Evolutionary conservation across 2,888 invertebrate species (phyloP), one percentile per base, ranked within the genome.

Genomic region (Kryphioiulus occultus): DNA sequence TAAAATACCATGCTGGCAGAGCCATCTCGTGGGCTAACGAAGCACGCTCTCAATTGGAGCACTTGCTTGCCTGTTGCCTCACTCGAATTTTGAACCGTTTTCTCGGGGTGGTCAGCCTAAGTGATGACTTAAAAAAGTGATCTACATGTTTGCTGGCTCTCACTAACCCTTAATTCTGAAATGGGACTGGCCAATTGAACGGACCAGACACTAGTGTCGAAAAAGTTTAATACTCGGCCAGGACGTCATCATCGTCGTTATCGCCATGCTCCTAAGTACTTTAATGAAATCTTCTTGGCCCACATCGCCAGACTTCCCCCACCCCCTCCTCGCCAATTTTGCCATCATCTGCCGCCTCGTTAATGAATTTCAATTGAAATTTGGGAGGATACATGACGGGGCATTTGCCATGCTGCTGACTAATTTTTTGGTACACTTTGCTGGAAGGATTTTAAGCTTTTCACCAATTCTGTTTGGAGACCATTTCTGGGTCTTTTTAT

Each of bases 181-280:
- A 59, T 59, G 59, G 59, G 59, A 59, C n/a, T 59, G 59, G 59
- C 59, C 59, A 59, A 59, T 59, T 59, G 59, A 59, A 59, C 59
- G 59, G 59, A 59, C 59, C 59, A 59, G 59, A 59, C 59, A 59
- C n/a, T n/a, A 59, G 59, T 59, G 59, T 3, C 59, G 59, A 59
- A 59, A 59, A 59, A 59, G 59, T 59, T 47, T 59, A 59, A 59
- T n/a, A n/a, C n/a, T 5, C 59, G n/a, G 19, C 59, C 59, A 59
- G 59, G 59, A 19, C 59, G n/a, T 59, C 59, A 59, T 59, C 59
- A n/a, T 59, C 59, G n/a, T 59, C 59, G 59, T 59, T 59, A 59
- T 59, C 59, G 59, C 19, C 1, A 5, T 19, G n/a, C 59, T 59
- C n/a, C 19, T 59, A 59, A 59, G 59, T 59, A 19, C 59, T 59